phyloP scores from a whole-genome alignment of 2,797 vertebrate genomes.

The Pangasius krempfi region DNA sequence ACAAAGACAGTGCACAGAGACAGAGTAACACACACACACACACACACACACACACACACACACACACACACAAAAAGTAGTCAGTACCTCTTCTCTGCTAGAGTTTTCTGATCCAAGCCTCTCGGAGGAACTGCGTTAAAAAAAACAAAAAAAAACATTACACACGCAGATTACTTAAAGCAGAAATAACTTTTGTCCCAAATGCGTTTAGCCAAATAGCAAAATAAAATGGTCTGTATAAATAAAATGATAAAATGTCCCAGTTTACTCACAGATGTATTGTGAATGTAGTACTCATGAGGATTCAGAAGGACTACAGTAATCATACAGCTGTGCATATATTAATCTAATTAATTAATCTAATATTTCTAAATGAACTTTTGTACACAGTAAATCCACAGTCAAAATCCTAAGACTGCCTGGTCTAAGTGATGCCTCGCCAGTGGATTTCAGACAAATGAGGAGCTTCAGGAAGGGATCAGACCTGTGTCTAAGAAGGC shows the following conservation, averaged over 20 bases:
- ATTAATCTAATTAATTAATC: no score
- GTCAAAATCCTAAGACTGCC: background rate
- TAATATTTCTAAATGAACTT: background rate
- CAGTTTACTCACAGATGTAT: background rate
- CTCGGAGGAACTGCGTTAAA: conserved; percentile 37
- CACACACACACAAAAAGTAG: background rate
- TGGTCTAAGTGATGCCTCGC: background rate
- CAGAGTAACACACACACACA: background rate
- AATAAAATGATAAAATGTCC: background rate
- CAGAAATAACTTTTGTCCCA: background rate
- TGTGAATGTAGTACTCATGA: background rate
- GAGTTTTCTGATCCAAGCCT: conserved; percentile 22
- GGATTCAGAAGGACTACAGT: background rate
- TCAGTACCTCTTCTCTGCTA: conserved; percentile 45
- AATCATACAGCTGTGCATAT: no score
- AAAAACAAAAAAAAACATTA: background rate
- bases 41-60: background rate
- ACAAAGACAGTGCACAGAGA: background rate
- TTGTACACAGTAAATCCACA: background rate
- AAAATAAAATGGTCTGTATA: background rate
- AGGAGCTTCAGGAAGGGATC: background rate
- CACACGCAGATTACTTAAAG: background rate
- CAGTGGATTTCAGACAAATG: background rate
- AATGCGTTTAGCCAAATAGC: background rate
- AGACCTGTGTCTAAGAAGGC: conserved; percentile 35